These are phyloP conservation scores for Dascillus cervinus DNA, from an alignment of 2,888 invertebrate species.

Conservation along the genomic window DNA sequence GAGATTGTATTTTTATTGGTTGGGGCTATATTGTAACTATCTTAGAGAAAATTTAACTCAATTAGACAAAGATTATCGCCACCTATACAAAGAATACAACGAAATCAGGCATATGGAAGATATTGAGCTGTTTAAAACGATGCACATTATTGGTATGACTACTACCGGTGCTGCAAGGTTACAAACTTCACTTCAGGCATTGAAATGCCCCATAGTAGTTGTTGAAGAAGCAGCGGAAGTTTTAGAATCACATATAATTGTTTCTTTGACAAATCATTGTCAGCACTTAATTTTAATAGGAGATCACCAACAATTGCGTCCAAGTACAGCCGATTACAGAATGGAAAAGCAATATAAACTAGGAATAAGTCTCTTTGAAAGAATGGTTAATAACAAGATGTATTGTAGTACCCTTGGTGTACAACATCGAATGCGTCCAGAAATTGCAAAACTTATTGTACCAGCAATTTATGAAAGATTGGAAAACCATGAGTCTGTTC, in stretches of 20 bases:
- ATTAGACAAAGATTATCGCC: slow-evolving; percentile 21
- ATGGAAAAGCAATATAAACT: slow-evolving; percentile 59
- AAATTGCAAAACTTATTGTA: slow-evolving; percentile 52
- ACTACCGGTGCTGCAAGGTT: slow-evolving; percentile 68
- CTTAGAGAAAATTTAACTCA: slow-evolving; percentile 18
- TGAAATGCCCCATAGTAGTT: slow-evolving; percentile 61
- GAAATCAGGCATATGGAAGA: slow-evolving; percentile 47
- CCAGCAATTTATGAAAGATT: slow-evolving; percentile 62
- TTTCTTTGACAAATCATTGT: slow-evolving; percentile 62
- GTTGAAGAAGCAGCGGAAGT: slow-evolving; percentile 90
- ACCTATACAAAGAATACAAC: slow-evolving; percentile 15
- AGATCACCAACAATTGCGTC: slow-evolving; percentile 73
- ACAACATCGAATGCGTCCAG: slow-evolving; percentile 73
- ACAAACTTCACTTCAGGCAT: slow-evolving; percentile 51
- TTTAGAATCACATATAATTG: slow-evolving; percentile 75
- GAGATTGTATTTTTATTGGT: slow-evolving; percentile 34
- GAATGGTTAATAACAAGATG: slow-evolving; percentile 60
- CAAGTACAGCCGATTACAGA: slow-evolving; percentile 57
- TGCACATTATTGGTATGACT: slow-evolving; percentile 64
- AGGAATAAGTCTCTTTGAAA: slow-evolving; percentile 75
- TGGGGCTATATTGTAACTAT: slow-evolving; percentile 19
- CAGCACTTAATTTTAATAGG: slow-evolving; percentile 81
- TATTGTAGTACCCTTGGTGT: slow-evolving; percentile 52
- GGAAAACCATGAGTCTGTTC: slow-evolving; percentile 52
- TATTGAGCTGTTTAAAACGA: slow-evolving; percentile 46